Base-by-base conservation (phyloP, 2,113 vertebrate genomes). In the Siniperca chuatsi region DNA sequence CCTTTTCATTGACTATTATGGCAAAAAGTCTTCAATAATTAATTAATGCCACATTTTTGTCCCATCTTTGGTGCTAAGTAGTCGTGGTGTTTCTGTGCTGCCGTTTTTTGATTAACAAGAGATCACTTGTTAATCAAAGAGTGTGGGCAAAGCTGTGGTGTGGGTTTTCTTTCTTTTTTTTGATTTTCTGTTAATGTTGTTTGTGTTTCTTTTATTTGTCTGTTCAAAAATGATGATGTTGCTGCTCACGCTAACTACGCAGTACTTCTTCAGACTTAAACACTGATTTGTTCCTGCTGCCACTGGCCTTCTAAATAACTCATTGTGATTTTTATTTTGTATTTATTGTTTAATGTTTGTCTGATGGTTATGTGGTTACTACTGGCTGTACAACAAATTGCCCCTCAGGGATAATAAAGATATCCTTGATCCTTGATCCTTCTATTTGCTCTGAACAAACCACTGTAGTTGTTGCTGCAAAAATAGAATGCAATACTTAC, bases 181-280 rank as follows among this genome's bases (percentile, higher is more conserved):
- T 62, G 35, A 74, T 74, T 76, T 82, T 74, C n/a, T 87, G 60
- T 82, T 65, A 78, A 91, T 83, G 81, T 82, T 81, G 79, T 85
- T 92, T 78, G 84, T 77, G 67, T 84, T 83, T 79, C 77, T 86
- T 86, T 82, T 58, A 64, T 85, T 90, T 78, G 64, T 85, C 81
- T 87, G 72, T 71, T 70, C 48, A 69, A 86, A 83, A 58, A 70
- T 57, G 68, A 57, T 78, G 90, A 87, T 89, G 88, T 82, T 16
- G 57, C 88, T 73, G 81, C 82, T 90, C 83, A 78, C 58, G 72
- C 75, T 79, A 90, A 74, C 74, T 40, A 20, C 15, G 5, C 23
- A 55, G n/a, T 37, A 9, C 21, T 65, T 25, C 35, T 37, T 37
- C 29, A 29, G 29, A 29, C 29, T 29, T 29, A 29, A 29, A 29